Conservation (phyloP, 2,888 invertebrate genomes). For the Cheilosia urbana region DNA sequence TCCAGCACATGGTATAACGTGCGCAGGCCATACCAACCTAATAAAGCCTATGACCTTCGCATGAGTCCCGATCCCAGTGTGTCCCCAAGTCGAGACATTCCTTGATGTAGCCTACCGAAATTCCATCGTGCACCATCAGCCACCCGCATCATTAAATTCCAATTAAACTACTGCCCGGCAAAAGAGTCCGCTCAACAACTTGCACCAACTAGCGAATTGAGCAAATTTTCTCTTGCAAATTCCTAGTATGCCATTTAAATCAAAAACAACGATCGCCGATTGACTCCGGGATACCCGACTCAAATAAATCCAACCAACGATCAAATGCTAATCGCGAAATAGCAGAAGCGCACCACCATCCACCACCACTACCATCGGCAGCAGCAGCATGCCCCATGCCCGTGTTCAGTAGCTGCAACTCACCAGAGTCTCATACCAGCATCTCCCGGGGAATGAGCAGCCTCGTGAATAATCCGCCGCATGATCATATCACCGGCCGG, state of each 20-base stretch:
- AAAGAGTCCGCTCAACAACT: constrained; percentile 17
- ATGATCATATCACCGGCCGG: constrained; percentile 72
- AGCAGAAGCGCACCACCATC: constrained; percentile 48
- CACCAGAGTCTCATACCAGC: constrained; percentile 27
- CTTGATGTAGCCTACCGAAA: not conserved
- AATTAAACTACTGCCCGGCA: constrained; percentile 40
- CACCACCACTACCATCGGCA: not conserved
- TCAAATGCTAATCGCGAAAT: constrained; percentile 72
- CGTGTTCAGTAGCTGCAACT: constrained; percentile 28
- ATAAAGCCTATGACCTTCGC: not conserved
- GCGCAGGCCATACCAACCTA: not conserved
- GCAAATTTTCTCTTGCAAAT: constrained; percentile 69
- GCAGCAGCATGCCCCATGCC: not conserved
- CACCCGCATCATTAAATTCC: constrained; percentile 66
- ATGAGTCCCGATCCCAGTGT: not conserved
- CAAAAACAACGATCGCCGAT: constrained; percentile 71
- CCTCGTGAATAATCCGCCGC: constrained; percentile 73
- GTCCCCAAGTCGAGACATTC: not conserved
- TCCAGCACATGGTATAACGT: no score
- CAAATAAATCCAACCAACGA: constrained; percentile 71
- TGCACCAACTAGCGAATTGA: constrained; percentile 20
- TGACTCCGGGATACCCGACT: constrained; percentile 54
- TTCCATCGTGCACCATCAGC: not conserved
- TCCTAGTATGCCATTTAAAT: constrained; percentile 63
- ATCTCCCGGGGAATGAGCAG: constrained; percentile 36